Percentiles rank a stretch among this genome's conserved stretches.
These are phyloP conservation scores for Coptodon bakossiorum DNA, from an alignment of 2,113 vertebrate genomes.

Conservation along the genomic window DNA sequence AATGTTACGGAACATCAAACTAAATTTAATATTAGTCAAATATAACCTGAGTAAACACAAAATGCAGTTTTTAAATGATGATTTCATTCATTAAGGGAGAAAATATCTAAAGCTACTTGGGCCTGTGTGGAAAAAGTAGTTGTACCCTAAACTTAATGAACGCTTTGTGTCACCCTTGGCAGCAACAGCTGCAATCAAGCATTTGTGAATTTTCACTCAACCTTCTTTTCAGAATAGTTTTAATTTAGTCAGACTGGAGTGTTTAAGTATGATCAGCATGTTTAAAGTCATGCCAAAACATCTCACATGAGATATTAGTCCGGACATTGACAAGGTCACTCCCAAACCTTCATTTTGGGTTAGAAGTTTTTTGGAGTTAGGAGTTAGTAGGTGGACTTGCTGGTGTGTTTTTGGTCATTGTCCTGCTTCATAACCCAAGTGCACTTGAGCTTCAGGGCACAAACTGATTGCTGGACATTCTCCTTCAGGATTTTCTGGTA, in stretches of 20 bases:
- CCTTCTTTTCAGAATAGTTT: background rate
- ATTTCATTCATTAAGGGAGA: background rate
- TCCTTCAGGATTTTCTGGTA: background rate
- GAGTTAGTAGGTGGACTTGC: background rate
- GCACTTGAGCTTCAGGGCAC: background rate
- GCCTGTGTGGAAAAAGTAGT: background rate
- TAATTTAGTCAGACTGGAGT: background rate
- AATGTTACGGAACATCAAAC: background rate
- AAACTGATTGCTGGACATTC: background rate
- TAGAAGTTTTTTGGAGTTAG: background rate
- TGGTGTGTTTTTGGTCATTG: background rate
- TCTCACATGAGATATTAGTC: background rate
- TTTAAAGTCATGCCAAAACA: background rate
- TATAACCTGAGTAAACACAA: background rate
- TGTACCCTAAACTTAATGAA: background rate
- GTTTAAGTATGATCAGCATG: background rate
- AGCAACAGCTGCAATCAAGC: background rate
- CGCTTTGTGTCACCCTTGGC: background rate
- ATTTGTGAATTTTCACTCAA: background rate
- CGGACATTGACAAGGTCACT: background rate
- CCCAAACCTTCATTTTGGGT: background rate
- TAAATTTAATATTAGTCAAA: fast-evolving
- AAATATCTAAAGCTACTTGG: fast-evolving
- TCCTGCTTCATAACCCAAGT: background rate
- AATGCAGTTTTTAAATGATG: background rate